Evolutionary conservation across 1,140 invertebrate genomes (phyloP), one percentile per base, ranked within the genome.

Genomic region (Anthonomus grandis): DNA sequence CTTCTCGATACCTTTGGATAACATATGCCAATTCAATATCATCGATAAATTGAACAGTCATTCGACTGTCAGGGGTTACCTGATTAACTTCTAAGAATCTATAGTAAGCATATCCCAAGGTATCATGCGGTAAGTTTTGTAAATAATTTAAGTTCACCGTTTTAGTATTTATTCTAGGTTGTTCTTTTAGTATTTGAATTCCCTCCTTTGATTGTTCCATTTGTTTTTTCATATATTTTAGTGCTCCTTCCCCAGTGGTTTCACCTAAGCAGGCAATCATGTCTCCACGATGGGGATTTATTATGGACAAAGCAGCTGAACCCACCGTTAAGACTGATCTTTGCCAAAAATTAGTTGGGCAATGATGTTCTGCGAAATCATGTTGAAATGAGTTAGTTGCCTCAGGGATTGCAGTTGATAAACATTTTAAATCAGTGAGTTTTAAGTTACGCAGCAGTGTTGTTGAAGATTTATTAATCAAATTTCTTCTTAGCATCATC

Each of bases 1-100:
- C 86, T 78, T 99, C 95, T 61, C 97, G 83, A 73, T 98, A 98
- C 37, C 97, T 79, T 75, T 95, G 92, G 88, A 98, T 96, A 2
- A 98, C 86, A 78, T 98, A 99, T 15, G 93, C 92, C 47, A 97
- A 74, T 58, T 97, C 86, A 4, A 86, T 74, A 75, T 99, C 90
- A 67, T 94, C 85, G 22, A 99, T 82, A 76, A 97, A 99, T 64
- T 89, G 86, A 0, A 98, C 95, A 24, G 85, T 78, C 58, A 86
- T 75, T 63, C 97, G 81, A 25, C 89, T 88, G 79, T 99, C 95
- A 3, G 96, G 93, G 12, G 90, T 92, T n/a, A 97, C 91, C 65
- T 89, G 83, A 74, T 95, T 92, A 47, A 80, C 77, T 37, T 79
- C 75, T 49, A 98, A 79, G 76, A 96, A 97, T 55, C 87, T 78